Percentiles rank a stretch among this genome's conserved stretches.
Conservation (phyloP, 2,888 invertebrate genomes). For the Mythimna ferrago region DNA sequence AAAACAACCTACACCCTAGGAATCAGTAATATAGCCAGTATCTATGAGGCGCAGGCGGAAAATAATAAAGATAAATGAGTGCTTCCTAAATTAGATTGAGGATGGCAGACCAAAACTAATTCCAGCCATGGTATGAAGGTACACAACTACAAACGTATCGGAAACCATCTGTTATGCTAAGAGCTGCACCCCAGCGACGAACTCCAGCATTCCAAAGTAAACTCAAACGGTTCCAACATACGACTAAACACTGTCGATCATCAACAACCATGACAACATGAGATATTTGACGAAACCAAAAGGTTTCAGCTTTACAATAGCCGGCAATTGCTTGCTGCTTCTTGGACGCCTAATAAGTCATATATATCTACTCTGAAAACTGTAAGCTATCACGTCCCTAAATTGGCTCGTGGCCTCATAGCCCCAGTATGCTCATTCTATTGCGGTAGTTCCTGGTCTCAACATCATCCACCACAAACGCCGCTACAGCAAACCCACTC, state of each 20-base stretch:
- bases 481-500: slow-evolving; percentile 61
- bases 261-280: slow-evolving; percentile 7
- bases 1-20: not conserved
- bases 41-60: slow-evolving; percentile 20
- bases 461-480: slow-evolving; percentile 64
- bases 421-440: slow-evolving; percentile 64
- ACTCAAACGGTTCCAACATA: slow-evolving; percentile 42
- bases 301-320: slow-evolving; percentile 68
- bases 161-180: slow-evolving; percentile 22
- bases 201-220: slow-evolving; percentile 59
- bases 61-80: slow-evolving; percentile 26
- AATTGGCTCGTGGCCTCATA: slow-evolving; percentile 49
- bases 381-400: slow-evolving; percentile 6
- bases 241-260: slow-evolving; percentile 49
- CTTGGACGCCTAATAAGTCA: slow-evolving; percentile 69
- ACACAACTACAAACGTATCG: not conserved
- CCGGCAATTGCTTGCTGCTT: slow-evolving; percentile 68
- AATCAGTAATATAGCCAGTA: not conserved
- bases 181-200: slow-evolving; percentile 54
- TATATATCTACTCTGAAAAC: slow-evolving; percentile 56
- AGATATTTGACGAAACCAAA: slow-evolving; percentile 61
- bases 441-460: slow-evolving; percentile 67
- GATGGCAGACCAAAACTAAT: slow-evolving; percentile 17
- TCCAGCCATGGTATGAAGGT: slow-evolving; percentile 17
- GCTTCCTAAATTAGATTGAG: not conserved